Percentiles rank a stretch among this genome's conserved stretches.
phyloP scores from a whole-genome alignment of 2,797 vertebrate species.

The Girardinus metallicus region DNA sequence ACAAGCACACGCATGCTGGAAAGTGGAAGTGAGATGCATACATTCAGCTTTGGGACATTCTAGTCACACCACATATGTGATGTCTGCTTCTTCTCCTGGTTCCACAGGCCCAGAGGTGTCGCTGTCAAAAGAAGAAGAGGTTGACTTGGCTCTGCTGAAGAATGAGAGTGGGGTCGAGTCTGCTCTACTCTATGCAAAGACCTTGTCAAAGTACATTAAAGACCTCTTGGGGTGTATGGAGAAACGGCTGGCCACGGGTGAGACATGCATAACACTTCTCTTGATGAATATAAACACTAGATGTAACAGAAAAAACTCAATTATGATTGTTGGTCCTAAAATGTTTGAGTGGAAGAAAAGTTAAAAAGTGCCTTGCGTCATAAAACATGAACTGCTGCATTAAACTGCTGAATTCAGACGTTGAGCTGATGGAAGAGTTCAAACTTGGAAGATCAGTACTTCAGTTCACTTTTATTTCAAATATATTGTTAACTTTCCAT shows the following conservation, averaged over 20 bases:
- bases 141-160: conserved; percentile 88
- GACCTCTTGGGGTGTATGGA: conserved; percentile 95
- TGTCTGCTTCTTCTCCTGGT: conserved; percentile 18
- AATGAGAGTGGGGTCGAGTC: conserved; percentile 92
- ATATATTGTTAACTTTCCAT: too few relatives aligned
- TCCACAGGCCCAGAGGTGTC: conserved; percentile 59
- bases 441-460: neutral
- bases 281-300: neutral
- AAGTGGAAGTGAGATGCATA: conserved; percentile 27
- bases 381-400: neutral
- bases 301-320: neutral
- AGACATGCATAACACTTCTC: conserved; percentile 59
- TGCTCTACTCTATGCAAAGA: conserved; percentile 94
- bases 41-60: conserved; percentile 16
- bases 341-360: neutral
- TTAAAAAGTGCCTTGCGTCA: neutral
- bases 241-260: conserved; percentile 92
- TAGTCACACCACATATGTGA: conserved; percentile 21
- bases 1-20: conserved; percentile 11
- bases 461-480: neutral
- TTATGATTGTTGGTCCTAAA: neutral
- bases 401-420: neutral
- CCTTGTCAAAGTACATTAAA: conserved; percentile 98
- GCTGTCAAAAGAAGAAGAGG: conserved; percentile 84
- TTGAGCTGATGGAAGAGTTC: neutral